Base-by-base conservation (phyloP, 2,113 vertebrate species). In the Pseudorasbora parva region DNA sequence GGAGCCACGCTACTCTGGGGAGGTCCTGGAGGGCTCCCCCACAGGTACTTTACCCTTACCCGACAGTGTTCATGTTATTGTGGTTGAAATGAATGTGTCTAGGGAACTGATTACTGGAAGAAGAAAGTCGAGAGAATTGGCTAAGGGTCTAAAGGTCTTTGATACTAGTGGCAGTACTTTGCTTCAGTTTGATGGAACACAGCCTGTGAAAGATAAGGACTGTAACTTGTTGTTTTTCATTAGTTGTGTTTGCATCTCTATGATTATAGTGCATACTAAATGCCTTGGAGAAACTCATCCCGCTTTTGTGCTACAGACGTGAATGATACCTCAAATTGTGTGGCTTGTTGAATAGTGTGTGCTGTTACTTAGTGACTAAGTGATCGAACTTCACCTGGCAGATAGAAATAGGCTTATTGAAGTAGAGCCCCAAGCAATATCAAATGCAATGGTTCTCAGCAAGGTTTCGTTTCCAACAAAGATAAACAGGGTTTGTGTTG, bases 11-110 rank as follows among this genome's bases (percentile, higher is more conserved):
- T 99, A 99, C 2, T 0, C 96, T 0, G 98, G 98, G 3, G 97
- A 98, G 0, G 96, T 99, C 86, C 96, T 98, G 82, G 98, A 99
- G 80, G 97, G 96, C 0, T 99, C 98, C 1, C 95, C 98, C 3
- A 97, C 96, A 90, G 98, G 98, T 99, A 92, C 3, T 17, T 57
- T 37, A 19, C 43, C 5, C 17, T 45, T 12, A 64, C 12, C 30
- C 43, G 49, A 14, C 56, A 33, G 51, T 41, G 56, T 23, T 64
- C 17, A 62, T 60, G 54, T 27, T 60, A 8, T 62, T 79, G n/a
- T 17, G 37, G 15, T 60, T 71, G 54, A n/a, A 62, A 43, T 49
- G n/a, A 68, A 54, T 30, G 25, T 68, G 25, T 51, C 27, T 30
- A 5, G 43, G 47, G 47, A 68, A 54, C 60, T 68, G 25, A 80